phyloP scores from a whole-genome alignment of 2,113 vertebrate species.

The Malaclemys terrapin region DNA sequence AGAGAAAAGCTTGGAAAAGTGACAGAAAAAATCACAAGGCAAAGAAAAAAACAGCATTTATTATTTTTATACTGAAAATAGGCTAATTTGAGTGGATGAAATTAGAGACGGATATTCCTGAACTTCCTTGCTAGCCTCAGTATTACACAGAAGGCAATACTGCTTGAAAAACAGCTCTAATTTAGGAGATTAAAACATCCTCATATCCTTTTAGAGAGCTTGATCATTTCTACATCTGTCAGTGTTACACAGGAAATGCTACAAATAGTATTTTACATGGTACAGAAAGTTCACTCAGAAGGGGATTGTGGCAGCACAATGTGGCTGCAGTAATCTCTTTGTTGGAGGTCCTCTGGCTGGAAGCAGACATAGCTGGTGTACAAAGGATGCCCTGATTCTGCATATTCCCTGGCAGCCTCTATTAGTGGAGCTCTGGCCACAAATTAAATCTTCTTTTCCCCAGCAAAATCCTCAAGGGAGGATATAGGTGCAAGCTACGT shows the following conservation, averaged over 20 bases:
- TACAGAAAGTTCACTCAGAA: conserved; percentile 68
- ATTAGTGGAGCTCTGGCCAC: conserved; percentile 29
- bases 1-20: conserved; percentile 46
- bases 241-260: conserved; percentile 71
- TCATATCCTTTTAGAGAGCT: conserved; percentile 72
- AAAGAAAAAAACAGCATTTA: conserved; percentile 39
- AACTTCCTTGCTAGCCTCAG: conserved; percentile 44
- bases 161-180: conserved; percentile 74
- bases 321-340: not conserved
- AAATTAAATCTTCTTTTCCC: conserved; percentile 39
- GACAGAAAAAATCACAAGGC: conserved; percentile 48
- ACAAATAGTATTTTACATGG: conserved; percentile 44
- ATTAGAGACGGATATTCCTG: conserved; percentile 75
- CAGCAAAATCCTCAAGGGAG: not conserved
- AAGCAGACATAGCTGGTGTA: conserved; percentile 51
- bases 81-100: conserved; percentile 70
- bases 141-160: conserved; percentile 67
- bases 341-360: conserved; percentile 49
- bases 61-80: conserved; percentile 68
- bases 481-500: not conserved
- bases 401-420: conserved; percentile 37
- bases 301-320: conserved; percentile 23
- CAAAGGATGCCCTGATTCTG: conserved; percentile 30
- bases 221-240: conserved; percentile 68
- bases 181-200: conserved; percentile 73